These are phyloP conservation scores for Vulpes ferrilata DNA, from an alignment of 2,113 vertebrate species.

Conservation along the genomic window DNA sequence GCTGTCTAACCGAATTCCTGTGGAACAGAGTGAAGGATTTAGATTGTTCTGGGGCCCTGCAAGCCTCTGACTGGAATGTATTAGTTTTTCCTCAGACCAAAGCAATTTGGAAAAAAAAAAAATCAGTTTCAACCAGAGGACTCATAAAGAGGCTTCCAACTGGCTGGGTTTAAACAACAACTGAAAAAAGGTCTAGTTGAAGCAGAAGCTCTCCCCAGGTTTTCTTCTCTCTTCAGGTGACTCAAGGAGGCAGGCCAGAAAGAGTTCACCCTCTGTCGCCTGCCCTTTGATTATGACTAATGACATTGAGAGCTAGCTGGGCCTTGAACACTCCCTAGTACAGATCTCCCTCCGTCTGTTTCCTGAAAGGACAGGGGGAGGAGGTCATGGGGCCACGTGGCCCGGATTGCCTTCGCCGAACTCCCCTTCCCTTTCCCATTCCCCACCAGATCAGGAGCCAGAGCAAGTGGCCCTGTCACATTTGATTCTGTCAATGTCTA, in stretches of 20 bases:
- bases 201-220: slow-evolving; percentile 1
- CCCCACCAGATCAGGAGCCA: neutral
- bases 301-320: neutral
- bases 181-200: slow-evolving; percentile 20
- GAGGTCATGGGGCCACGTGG: neutral
- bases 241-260: neutral
- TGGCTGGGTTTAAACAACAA: slow-evolving; percentile 46
- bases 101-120: neutral
- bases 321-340: neutral
- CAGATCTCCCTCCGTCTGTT: too few species aligned
- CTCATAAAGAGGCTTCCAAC: slow-evolving; percentile 68
- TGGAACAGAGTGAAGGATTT: neutral
- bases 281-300: neutral
- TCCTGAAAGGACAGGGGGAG: neutral
- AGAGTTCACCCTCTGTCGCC: neutral
- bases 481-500: neutral
- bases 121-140: slow-evolving; percentile 57
- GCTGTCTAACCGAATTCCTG: neutral
- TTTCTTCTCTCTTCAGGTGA: slow-evolving; percentile 18
- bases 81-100: slow-evolving; percentile 67
- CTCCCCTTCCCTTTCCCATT: neutral
- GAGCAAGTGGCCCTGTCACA: neutral
- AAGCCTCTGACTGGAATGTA: slow-evolving; percentile 56
- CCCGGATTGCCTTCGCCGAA: neutral
- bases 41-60: neutral